Base-by-base conservation (phyloP, 2,888 invertebrate genomes). In the Biston betularia region DNA sequence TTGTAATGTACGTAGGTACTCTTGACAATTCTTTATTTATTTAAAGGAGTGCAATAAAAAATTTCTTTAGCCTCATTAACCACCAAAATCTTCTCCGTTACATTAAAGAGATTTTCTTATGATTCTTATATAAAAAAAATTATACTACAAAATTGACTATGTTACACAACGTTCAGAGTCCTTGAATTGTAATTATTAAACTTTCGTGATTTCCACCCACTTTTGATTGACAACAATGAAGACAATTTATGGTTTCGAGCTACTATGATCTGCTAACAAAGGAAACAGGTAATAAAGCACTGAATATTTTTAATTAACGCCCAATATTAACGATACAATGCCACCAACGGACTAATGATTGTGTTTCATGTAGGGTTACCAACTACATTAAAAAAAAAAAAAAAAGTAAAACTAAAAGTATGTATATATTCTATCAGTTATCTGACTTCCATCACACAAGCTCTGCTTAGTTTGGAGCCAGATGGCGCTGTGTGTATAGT, bases 301-400 rank as follows among this genome's bases (percentile, higher is more conserved):
- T 72, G 65, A 68, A 66, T 71, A 72, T 75, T 75, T 75, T 75
- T 73, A 75, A 75, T 75, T 73, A 73, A 73, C 69, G 59, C 63
- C 61, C 58, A 66, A 73, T 75, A 75, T 74, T 71, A 74, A 74
- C 63, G 59, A 71, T 69, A 71, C 73, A 75, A 72, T 73, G 69
- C 73, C 68, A 70, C 70, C 57, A 59, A 66, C 63, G 65, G 61
- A 68, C 69, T 75, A 75, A 75, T 75, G 71, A 75, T 73, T 75
- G 71, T 67, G 68, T 72, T 70, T 69, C 68, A 1, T n/a, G 6
- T 60, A 68, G 67, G 67, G 67, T 52, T 68, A 59, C 38, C 38
- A 33, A 3, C 7, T 7, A n/a, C n/a, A n/a, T n/a, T n/a, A n/a
- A n/a, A n/a, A n/a, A n/a, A n/a, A n/a, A n/a, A n/a, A n/a, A n/a